Percentiles rank a stretch among this genome's conserved stretches.
Conservation (phyloP, 2,888 invertebrate species). For the Xylota segnis region DNA sequence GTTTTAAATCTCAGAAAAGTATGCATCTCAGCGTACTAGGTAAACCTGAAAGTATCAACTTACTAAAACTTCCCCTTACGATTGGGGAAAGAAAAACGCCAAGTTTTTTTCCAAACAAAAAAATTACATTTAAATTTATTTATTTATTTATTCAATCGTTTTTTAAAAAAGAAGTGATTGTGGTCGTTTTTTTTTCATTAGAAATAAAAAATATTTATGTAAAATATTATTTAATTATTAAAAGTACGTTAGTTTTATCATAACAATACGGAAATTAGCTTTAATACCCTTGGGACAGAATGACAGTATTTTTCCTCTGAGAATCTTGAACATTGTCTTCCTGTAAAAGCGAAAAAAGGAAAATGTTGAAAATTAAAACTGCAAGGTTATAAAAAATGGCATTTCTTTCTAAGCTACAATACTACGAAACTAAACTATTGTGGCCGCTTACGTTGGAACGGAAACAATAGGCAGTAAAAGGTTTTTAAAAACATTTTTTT, state of each 20-base stretch:
- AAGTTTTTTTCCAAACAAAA: slow-evolving; percentile 69
- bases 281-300: slow-evolving; percentile 84
- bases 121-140: slow-evolving; percentile 72
- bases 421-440: slow-evolving; percentile 19
- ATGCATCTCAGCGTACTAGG: too few relatives aligned
- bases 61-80: background rate
- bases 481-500: slow-evolving; percentile 21
- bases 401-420: background rate
- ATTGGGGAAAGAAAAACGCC: slow-evolving; percentile 35
- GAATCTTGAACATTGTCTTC: slow-evolving; percentile 84
- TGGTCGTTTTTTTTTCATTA: slow-evolving; percentile 76
- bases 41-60: background rate
- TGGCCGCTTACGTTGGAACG: slow-evolving; percentile 19
- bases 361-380: slow-evolving; percentile 49
- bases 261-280: slow-evolving; percentile 78
- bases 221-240: slow-evolving; percentile 77
- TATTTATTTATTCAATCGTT: slow-evolving; percentile 75
- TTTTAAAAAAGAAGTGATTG: slow-evolving; percentile 74
- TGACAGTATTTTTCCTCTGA: slow-evolving; percentile 83
- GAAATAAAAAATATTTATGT: slow-evolving; percentile 76
- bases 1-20: too few relatives aligned
- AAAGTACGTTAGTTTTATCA: slow-evolving; percentile 76
- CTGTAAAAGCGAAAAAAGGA: slow-evolving; percentile 65
- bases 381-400: slow-evolving; percentile 1
- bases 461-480: slow-evolving; percentile 17